phyloP scores from a whole-genome alignment of 2,888 invertebrate species.

The Encarsia formosa region DNA sequence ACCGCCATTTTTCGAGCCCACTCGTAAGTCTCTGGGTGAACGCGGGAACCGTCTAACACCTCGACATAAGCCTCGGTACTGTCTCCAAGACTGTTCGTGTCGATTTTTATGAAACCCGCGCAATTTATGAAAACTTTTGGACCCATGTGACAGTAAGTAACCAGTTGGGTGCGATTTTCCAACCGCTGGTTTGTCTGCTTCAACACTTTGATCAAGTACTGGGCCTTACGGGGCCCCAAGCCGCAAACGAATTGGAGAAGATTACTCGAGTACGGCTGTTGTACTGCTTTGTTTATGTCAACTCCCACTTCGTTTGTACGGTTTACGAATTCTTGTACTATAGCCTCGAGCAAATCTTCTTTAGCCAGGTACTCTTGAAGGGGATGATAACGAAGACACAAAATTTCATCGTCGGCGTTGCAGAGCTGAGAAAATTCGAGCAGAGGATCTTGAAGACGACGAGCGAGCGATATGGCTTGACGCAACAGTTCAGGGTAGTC shows the following conservation, averaged over 20 bases:
- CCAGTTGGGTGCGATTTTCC: conserved; percentile 92
- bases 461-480: conserved; percentile 89
- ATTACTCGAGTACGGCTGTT: conserved; percentile 81
- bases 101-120: conserved; percentile 98
- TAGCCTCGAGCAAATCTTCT: conserved; percentile 79
- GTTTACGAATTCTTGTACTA: conserved; percentile 88
- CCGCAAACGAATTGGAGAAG: conserved; percentile 96
- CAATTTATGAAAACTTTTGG: conserved; percentile 98
- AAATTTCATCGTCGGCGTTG: conserved; percentile 92
- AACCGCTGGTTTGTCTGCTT: conserved; percentile 88
- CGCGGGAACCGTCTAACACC: conserved; percentile 93
- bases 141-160: conserved; percentile 94
- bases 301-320: conserved; percentile 97
- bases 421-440: conserved; percentile 95
- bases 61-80: conserved; percentile 92
- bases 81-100: conserved; percentile 91
- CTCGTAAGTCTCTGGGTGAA: conserved; percentile 99
- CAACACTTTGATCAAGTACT: conserved; percentile 77
- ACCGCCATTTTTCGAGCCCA: conserved; percentile 99
- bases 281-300: conserved; percentile 89
- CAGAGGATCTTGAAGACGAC: conserved; percentile 91
- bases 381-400: conserved; percentile 89
- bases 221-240: conserved; percentile 91
- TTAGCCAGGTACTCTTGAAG: conserved; percentile 77
- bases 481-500: conserved; percentile 88